A percentile compares a stretch with the other conserved stretches of the same genome.
phyloP scores from a whole-genome alignment of 2,113 vertebrate genomes.

The Terrapene triunguis region DNA sequence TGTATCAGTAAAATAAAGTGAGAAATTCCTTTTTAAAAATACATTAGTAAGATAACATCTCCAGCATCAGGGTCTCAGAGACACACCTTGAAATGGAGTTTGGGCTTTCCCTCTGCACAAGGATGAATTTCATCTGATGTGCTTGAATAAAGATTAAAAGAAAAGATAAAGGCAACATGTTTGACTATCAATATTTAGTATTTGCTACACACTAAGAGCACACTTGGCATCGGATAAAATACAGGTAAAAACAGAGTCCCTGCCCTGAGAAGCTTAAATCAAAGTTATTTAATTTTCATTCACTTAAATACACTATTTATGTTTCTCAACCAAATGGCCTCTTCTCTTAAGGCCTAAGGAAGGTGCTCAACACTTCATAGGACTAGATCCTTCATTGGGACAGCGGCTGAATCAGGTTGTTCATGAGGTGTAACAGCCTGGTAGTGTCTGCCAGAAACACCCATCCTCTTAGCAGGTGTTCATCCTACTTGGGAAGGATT shows the following conservation, averaged over 20 bases:
- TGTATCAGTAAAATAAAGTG: neutral
- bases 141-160: neutral
- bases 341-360: neutral
- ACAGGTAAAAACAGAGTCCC: neutral
- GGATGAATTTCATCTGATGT: neutral
- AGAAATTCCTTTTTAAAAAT: neutral
- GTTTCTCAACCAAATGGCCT: neutral
- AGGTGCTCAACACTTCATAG: slow-evolving; percentile 32
- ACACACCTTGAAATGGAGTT: neutral
- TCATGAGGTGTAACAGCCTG: slow-evolving; percentile 1
- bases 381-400: neutral
- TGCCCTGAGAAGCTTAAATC: accelerated
- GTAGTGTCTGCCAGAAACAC: slow-evolving; percentile 27
- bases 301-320: neutral
- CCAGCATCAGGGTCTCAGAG: neutral
- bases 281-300: neutral
- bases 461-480: neutral
- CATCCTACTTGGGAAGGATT: neutral
- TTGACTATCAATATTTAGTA: neutral
- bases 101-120: neutral
- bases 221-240: neutral
- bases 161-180: neutral
- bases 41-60: neutral
- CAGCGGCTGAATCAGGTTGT: slow-evolving; percentile 39
- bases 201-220: neutral